phyloP scores from a whole-genome alignment of 1,140 invertebrate genomes.

The Penaeus vannamei region DNA sequence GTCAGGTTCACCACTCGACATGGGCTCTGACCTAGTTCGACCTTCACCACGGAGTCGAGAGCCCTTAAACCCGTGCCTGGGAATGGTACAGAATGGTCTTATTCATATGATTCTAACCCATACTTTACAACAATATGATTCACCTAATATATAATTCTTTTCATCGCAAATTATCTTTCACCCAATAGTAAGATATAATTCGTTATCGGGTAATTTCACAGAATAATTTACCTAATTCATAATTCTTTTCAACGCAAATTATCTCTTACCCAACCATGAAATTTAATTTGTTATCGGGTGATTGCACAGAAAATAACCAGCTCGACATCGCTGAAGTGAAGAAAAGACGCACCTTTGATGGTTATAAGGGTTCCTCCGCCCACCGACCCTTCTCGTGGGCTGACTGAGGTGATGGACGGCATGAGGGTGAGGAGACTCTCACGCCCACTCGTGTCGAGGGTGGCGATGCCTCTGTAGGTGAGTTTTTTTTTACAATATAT shows the following conservation, averaged over 20 bases:
- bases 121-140: not conserved
- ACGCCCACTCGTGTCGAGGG: not conserved
- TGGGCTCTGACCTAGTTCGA: not conserved
- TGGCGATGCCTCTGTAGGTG: not conserved
- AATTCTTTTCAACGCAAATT: too few relatives aligned
- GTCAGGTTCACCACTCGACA: not conserved
- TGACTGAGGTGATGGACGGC: not conserved
- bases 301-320: not conserved
- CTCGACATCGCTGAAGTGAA: not conserved
- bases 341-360: slow-evolving; percentile 5
- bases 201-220: not conserved
- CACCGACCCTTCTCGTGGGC: slow-evolving; percentile 4
- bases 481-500: not conserved
- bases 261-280: too few relatives aligned
- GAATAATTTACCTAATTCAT: too few relatives aligned
- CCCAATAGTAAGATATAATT: not conserved
- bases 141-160: too few relatives aligned
- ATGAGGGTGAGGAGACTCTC: not conserved
- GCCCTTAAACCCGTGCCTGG: not conserved
- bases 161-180: too few relatives aligned
- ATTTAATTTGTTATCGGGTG: not conserved
- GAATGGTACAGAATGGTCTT: not conserved
- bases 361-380: slow-evolving; percentile 29
- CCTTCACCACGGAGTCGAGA: not conserved
- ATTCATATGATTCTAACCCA: not conserved